Evolutionary conservation across 2,888 invertebrate species (phyloP), one percentile per base, ranked within the genome.

Genomic region (Drosophila austrosaltans): DNA sequence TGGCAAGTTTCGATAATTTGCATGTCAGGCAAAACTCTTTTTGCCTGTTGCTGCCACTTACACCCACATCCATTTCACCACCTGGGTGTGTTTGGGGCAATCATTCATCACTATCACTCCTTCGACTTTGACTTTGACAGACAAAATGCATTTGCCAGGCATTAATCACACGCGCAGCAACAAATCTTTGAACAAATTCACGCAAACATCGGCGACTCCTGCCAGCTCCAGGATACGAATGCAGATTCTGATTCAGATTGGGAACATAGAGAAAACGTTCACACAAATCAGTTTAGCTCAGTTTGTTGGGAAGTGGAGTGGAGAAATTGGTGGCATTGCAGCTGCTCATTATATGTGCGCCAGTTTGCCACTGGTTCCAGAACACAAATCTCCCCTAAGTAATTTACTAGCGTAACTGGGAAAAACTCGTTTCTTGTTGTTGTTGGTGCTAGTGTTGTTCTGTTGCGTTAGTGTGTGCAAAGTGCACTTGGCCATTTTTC

Each of bases 321-420:
- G 36, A 36, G 8, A 28, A 28, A 56, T 75, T 66, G 66, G 56
- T 16, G 69, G 69, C 61, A 36, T 36, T 80, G 75, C 85, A 79
- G 74, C 72, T 86, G 84, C 82, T 89, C 82, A 82, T 82, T 82
- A 82, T 82, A 81, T 88, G 83, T 70, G 71, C 77, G 69, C 69
- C 81, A 77, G 72, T 75, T 75, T 77, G 77, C 60, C 56, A 40
- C 66, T 48, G 54, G 72, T 58, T 56, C 20, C 42, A 54, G 64
- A 78, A 82, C 88, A 87, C 82, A 83, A 88, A 86, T 86, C 89
- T 87, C 80, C 75, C 82, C 69, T 79, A 82, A 87, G 82, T 87
- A 89, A 83, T 83, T 83, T 87, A 89, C 85, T 89, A 72, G 69
- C 84, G 81, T 1, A 48, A 48, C 48, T 25, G 22, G 57, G 12